Evolutionary conservation across 2,113 vertebrate species (phyloP), one percentile per base, ranked within the genome.

Genomic region (Urocitellus parryii): DNA sequence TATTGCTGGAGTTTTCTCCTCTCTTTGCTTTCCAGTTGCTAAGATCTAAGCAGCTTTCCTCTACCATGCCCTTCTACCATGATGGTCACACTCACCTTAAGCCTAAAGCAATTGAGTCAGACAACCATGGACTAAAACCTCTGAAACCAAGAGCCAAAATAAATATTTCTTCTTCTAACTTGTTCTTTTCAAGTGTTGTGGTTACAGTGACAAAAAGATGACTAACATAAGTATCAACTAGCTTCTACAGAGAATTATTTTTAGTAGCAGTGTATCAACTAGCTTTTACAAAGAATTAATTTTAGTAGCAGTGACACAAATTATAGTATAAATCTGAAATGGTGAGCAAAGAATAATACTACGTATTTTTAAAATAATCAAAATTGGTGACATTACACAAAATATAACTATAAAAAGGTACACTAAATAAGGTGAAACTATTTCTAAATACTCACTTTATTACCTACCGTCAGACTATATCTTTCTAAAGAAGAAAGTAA

Each of bases 401-500:
- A 39, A 70, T 65, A 10, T 25, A 91, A 68, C 27, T 67, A 88
- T 74, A 79, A 88, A 95, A 90, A 73, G 18, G 92, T 9, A 91
- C 27, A 93, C 42, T 73, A 78, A 76, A 24, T 79, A 83, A 95
- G 42, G 1, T 80, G 82, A 80, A 67, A 14, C 16, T 88, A 84
- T 61, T 91, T 88, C 65, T 61, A 88, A 89, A 89, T 88, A 88
- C 4, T 87, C 25, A 73, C 34, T 91, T 81, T 73, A 90, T 45
- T 67, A 79, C 20, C 20, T 68, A 90, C 34, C 27, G n/a, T 65
- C 32, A 81, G n/a, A 58, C 29, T 58, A 67, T 53, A 89, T 37
- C 82, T 93, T 86, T 77, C 70, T 77, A 53, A 95, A 70, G 67
- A 78, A 73, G 37, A 45, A 95, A 94, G 25, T 51, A 53, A 84